Percentiles rank a stretch among this genome's conserved stretches.
These are phyloP conservation scores for Decapterus maruadsi DNA, from an alignment of 2,797 vertebrate genomes.

Conservation along the genomic window DNA sequence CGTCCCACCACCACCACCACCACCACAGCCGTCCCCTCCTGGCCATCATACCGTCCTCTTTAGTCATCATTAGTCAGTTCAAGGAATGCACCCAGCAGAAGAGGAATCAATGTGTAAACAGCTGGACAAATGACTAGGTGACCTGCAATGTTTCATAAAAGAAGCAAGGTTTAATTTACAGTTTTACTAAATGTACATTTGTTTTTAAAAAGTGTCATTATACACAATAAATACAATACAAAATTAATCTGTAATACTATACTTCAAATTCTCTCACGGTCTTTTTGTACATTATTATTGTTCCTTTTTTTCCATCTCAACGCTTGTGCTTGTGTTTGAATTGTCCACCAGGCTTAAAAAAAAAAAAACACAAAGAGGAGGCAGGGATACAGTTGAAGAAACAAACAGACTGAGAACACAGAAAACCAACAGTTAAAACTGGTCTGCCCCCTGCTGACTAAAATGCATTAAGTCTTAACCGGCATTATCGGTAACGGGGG, in stretches of 20 bases:
- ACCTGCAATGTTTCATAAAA: slow-evolving; percentile 87
- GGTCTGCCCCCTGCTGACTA: slow-evolving; percentile 77
- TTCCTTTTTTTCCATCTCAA: slow-evolving; percentile 84
- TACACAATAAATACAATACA: slow-evolving; percentile 99
- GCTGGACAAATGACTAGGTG: slow-evolving; percentile 37
- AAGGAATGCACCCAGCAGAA: slow-evolving; percentile 27
- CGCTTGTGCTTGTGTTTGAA: slow-evolving; percentile 85
- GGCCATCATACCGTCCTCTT: slow-evolving; percentile 10
- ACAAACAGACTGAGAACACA: slow-evolving; percentile 42
- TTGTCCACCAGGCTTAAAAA: slow-evolving; percentile 78
- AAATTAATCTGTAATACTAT: slow-evolving; percentile 99
- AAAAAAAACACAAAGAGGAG: slow-evolving; percentile 27
- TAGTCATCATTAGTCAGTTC: slow-evolving; percentile 33
- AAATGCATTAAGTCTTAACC: slow-evolving; percentile 64
- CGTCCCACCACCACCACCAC: background rate
- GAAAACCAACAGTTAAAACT: slow-evolving; percentile 55
- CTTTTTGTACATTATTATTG: slow-evolving; percentile 89
- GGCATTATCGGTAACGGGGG: slow-evolving; percentile 15
- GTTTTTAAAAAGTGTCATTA: slow-evolving; percentile 97
- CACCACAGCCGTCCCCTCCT: background rate
- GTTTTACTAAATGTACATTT: slow-evolving; percentile 99
- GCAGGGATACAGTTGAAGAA: slow-evolving; percentile 57
- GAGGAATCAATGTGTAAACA: background rate
- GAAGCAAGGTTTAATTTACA: slow-evolving; percentile 98
- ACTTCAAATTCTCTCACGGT: slow-evolving; percentile 91